Percentiles rank a stretch among this genome's conserved stretches.
Conservation (phyloP, 2,888 invertebrate genomes). For the Ypsolopha scabrella region DNA sequence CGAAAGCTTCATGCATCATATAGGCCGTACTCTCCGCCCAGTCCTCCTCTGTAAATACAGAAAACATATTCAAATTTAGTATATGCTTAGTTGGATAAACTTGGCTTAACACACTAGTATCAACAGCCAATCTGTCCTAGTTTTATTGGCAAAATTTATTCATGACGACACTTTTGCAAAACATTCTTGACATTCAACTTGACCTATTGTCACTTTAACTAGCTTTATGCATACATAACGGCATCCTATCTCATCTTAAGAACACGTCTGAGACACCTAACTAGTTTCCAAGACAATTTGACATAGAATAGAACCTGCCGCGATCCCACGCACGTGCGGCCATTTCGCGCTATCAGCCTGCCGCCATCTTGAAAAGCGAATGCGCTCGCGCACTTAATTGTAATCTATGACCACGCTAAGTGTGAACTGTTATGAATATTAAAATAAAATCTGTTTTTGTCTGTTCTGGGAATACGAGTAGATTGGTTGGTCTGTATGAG, state of each 20-base stretch:
- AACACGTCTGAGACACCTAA: slow-evolving; percentile 21
- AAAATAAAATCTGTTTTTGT: no score
- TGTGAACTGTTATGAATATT: background rate
- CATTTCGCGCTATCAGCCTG: slow-evolving; percentile 22
- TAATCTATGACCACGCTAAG: background rate
- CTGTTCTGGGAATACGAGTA: slow-evolving; percentile 2
- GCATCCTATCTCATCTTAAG: slow-evolving; percentile 28
- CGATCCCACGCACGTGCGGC: slow-evolving; percentile 28
- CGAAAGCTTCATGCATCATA: slow-evolving; percentile 72
- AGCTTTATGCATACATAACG: slow-evolving; percentile 36
- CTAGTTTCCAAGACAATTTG: slow-evolving; percentile 38
- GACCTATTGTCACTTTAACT: slow-evolving; percentile 31
- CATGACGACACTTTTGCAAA: slow-evolving; percentile 18
- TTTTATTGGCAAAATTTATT: slow-evolving; percentile 24
- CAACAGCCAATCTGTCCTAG: no score
- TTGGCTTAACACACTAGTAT: no score
- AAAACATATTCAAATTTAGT: slow-evolving; percentile 4
- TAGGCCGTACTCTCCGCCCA: slow-evolving; percentile 78
- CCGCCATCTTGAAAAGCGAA: slow-evolving; percentile 20
- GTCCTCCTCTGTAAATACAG: slow-evolving; percentile 77
- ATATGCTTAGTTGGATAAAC: no score
- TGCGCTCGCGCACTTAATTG: slow-evolving; percentile 21
- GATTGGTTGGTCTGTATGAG: slow-evolving; percentile 18
- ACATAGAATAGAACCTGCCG: slow-evolving; percentile 39
- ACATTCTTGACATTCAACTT: slow-evolving; percentile 21